These are phyloP conservation scores for Oxycera nigricornis DNA, from an alignment of 2,888 invertebrate genomes.

Conservation along the genomic window DNA sequence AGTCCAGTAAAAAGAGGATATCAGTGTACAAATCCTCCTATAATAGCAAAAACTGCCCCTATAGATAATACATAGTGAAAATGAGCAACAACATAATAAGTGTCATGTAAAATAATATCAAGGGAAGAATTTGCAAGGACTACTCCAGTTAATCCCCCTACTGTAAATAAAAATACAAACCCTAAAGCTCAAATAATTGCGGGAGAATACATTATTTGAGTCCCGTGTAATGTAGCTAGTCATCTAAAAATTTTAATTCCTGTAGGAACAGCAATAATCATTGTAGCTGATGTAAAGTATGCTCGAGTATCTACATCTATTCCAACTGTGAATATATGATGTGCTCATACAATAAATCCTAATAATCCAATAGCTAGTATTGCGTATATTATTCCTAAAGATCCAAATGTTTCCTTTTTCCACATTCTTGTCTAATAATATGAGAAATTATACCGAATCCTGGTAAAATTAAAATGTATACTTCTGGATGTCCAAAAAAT, in stretches of 20 bases:
- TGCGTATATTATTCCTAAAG: slow-evolving; percentile 82
- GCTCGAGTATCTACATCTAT: slow-evolving; percentile 85
- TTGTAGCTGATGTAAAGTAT: slow-evolving; percentile 83
- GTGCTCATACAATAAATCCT: slow-evolving; percentile 85
- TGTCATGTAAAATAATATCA: slow-evolving; percentile 80
- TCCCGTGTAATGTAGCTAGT: slow-evolving; percentile 73
- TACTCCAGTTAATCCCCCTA: slow-evolving; percentile 75
- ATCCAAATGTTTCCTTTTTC: slow-evolving; percentile 76
- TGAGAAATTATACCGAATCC: slow-evolving; percentile 84
- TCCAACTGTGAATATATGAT: slow-evolving; percentile 85
- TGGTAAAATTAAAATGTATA: slow-evolving; percentile 85
- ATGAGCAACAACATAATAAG: slow-evolving; percentile 85
- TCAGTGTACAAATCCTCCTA: slow-evolving; percentile 76
- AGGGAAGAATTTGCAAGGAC: slow-evolving; percentile 75
- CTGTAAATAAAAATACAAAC: slow-evolving; percentile 79
- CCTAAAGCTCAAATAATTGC: slow-evolving; percentile 73
- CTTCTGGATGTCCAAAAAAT: slow-evolving; percentile 89
- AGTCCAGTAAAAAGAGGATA: slow-evolving; percentile 73
- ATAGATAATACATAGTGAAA: slow-evolving; percentile 84
- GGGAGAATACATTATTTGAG: slow-evolving; percentile 68
- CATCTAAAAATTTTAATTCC: slow-evolving; percentile 86
- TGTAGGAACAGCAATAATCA: slow-evolving; percentile 86
- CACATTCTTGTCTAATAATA: slow-evolving; percentile 76
- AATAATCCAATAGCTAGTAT: slow-evolving; percentile 81
- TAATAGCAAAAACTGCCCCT: slow-evolving; percentile 81